Conservation (phyloP, 2,797 vertebrate species). For the Enteromius argenteus region DNA sequence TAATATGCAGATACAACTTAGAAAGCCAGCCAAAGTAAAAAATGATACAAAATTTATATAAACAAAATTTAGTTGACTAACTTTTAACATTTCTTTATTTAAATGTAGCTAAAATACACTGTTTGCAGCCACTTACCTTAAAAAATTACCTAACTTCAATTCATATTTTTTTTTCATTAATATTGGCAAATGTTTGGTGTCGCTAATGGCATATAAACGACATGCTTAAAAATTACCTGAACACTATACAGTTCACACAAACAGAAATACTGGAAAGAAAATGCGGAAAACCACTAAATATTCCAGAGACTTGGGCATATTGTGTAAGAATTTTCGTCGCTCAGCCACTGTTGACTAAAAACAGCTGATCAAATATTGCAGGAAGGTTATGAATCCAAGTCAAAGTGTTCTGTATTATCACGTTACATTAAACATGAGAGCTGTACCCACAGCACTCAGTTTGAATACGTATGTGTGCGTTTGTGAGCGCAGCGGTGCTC, state of each 20-base stretch:
- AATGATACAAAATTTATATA: no score
- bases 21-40: not conserved
- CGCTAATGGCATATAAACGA: not conserved
- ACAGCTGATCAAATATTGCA: conserved; percentile 40
- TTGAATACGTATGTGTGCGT: conserved; percentile 36
- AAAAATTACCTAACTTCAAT: no score
- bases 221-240: not conserved
- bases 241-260: not conserved
- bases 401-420: conserved; percentile 46
- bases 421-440: conserved; percentile 52
- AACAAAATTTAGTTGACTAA: no score
- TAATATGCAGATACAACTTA: not conserved
- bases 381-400: conserved; percentile 36
- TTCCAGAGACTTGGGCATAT: not conserved
- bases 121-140: no score
- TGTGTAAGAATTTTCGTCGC: not conserved
- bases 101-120: no score
- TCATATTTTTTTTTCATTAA: no score
- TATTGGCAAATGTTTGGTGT: not conserved
- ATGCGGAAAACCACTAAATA: not conserved
- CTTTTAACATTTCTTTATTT: no score
- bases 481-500: conserved; percentile 39
- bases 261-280: not conserved
- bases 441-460: conserved; percentile 31
- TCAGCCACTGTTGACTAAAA: conserved; percentile 19